Evolutionary conservation across 2,888 invertebrate species (phyloP), one percentile per base, ranked within the genome.

Genomic region (Gerris lacustris): DNA sequence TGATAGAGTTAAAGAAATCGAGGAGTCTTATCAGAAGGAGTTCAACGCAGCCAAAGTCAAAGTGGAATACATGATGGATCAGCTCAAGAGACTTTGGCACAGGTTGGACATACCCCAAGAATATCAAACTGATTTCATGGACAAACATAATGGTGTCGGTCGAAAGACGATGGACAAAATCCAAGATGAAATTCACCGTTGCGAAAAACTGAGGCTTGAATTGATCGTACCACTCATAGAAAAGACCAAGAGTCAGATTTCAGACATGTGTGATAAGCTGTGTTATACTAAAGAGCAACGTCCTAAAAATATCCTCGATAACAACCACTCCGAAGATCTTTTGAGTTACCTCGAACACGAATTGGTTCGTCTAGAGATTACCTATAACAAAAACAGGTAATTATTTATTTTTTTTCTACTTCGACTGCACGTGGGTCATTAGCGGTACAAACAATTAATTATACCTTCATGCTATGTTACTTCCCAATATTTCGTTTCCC

Each of bases 321-420:
- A 89, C 64, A 85, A 86, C 66, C 93, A 86, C 78, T 89, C 88
- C 0, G 94, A 95, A 77, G 91, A 92, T 79, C 82, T 93, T 0
- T 82, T 95, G 9, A 86, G 87, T 0, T 78, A 89, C 31, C 93
- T 94, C 78, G 94, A 95, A 79, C 79, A 87, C 67, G 91, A 95
- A 79, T 81, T 91, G 6, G 85, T 87, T 15, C 87, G 86, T 77
- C 82, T 93, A 47, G 85, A 85, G 68, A 55, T 55, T 9, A 55
- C 5, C 5, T 55, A 55, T 55, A 5, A 55, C 5, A 15, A 55
- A 11, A 11, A 9, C 15, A 11, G 55, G 55, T 55, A 55, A 55
- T 55, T 55, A 11, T 55, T 55, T 7, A 63, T 67, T 67, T 62
- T 11, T 31, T 68, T 72, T 31, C 1, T 31, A 31, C 31, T 31